Evolutionary conservation across 1,140 invertebrate species (phyloP).

Genomic region (Diploscapter pachys): DNA sequence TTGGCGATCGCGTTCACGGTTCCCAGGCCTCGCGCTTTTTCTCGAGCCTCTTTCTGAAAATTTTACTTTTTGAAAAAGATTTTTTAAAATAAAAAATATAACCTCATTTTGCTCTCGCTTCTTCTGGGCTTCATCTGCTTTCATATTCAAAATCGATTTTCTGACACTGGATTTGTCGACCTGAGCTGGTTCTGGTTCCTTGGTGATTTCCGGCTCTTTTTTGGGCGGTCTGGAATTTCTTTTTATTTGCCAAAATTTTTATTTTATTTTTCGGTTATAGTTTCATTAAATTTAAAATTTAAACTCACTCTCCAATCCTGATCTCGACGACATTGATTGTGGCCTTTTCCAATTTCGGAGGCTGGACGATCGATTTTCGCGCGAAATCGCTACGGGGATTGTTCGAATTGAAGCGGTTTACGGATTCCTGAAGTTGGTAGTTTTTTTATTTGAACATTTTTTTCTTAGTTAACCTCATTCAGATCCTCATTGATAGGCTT

Average conservation of each 20-base stretch:
- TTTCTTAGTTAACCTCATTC: background rate
- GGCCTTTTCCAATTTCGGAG: constrained; percentile 40
- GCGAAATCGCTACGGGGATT: constrained; percentile 49
- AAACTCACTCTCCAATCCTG: no score
- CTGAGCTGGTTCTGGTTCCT: constrained; percentile 12
- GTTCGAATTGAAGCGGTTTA: constrained; percentile 21
- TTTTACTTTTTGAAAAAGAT: background rate
- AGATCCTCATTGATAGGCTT: constrained; percentile 33
- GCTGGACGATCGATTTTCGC: constrained; percentile 47
- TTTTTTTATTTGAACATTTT: no score
- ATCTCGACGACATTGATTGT: background rate
- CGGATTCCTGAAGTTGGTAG: constrained; percentile 22
- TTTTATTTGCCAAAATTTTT: background rate
- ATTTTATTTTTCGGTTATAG: no score
- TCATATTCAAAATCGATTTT: constrained; percentile 51
- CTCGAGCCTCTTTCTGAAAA: constrained; percentile 44
- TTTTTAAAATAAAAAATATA: background rate
- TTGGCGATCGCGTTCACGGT: constrained; percentile 49
- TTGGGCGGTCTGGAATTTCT: constrained; percentile 30
- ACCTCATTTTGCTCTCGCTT: constrained; percentile 41
- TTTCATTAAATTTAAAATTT: no score
- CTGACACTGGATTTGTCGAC: constrained; percentile 49
- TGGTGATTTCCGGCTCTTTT: constrained; percentile 25
- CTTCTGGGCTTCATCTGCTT: constrained; percentile 43
- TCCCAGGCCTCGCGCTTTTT: constrained; percentile 39